These are phyloP conservation scores for Dolichallabes microphthalmus DNA, from an alignment of 2,113 vertebrate genomes.

Conservation along the genomic window DNA sequence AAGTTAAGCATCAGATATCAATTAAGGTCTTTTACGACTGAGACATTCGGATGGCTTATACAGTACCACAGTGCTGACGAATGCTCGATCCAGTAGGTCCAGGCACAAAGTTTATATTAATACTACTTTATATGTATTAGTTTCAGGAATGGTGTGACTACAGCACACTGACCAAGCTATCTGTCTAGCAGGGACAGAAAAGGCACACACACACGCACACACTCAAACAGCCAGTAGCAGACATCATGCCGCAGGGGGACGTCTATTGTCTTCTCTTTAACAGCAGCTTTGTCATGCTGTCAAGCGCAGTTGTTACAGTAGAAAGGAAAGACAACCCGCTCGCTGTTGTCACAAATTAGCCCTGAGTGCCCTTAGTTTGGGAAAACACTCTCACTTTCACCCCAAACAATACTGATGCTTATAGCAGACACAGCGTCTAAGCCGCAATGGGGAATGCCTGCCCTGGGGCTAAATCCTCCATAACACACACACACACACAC, in stretches of 20 bases:
- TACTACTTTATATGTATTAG: no score
- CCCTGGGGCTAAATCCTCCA: constrained; percentile 53
- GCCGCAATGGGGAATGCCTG: not conserved
- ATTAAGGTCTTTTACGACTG: not conserved
- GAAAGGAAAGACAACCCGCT: constrained; percentile 29
- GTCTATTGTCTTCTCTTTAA: constrained; percentile 41
- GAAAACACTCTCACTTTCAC: constrained; percentile 42
- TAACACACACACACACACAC: constrained; percentile 51
- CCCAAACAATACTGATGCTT: constrained; percentile 11
- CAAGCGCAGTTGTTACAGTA: constrained; percentile 45
- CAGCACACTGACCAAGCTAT: not conserved
- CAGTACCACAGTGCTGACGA: not conserved
- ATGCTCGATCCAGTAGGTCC: not conserved
- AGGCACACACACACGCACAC: not conserved
- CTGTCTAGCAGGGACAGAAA: not conserved
- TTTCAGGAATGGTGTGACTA: not conserved
- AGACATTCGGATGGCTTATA: not conserved
- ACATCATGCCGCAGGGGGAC: constrained; percentile 26
- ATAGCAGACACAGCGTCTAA: constrained; percentile 8
- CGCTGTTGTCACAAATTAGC: constrained; percentile 39
- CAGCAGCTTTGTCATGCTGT: constrained; percentile 50
- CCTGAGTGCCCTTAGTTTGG: constrained; percentile 26
- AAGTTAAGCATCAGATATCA: not conserved
- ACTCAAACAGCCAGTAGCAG: not conserved
- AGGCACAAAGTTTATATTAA: not conserved